A percentile compares a stretch with the other conserved stretches of the same genome.
phyloP scores from a whole-genome alignment of 2,113 vertebrate genomes.

The Odontophorus gujanensis region DNA sequence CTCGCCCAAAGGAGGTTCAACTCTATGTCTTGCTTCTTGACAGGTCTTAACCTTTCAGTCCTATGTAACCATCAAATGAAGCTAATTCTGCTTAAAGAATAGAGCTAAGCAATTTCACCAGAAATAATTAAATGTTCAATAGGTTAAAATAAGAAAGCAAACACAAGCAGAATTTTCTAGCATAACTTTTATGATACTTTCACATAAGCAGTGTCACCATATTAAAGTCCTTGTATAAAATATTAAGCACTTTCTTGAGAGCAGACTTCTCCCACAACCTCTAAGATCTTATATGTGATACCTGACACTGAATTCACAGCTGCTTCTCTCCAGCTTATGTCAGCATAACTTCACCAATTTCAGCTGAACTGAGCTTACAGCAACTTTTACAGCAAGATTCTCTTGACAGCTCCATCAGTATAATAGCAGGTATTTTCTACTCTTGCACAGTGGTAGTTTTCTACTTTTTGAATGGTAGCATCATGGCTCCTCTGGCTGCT shows the following conservation, averaged over 20 bases:
- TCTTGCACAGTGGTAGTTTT: not conserved
- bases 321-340: not conserved
- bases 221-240: not conserved
- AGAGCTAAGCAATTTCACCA: not conserved
- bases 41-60: not conserved
- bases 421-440: slow-evolving; percentile 24
- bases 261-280: not conserved
- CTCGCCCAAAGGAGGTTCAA: not conserved
- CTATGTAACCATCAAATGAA: not conserved
- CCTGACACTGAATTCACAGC: not conserved
- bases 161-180: not conserved
- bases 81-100: not conserved
- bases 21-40: not conserved
- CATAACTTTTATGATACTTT: not conserved
- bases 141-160: not conserved
- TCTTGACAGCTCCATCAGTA: slow-evolving; percentile 43
- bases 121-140: not conserved
- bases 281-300: not conserved
- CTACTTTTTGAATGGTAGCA: not conserved
- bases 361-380: not conserved
- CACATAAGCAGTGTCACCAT: not conserved
- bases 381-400: not conserved
- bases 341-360: not conserved
- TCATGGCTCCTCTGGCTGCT: not conserved
- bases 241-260: not conserved